Percentiles rank a stretch among this genome's conserved stretches.
Conservation (phyloP, 2,797 vertebrate genomes). For the Anomalospiza imberbis region DNA sequence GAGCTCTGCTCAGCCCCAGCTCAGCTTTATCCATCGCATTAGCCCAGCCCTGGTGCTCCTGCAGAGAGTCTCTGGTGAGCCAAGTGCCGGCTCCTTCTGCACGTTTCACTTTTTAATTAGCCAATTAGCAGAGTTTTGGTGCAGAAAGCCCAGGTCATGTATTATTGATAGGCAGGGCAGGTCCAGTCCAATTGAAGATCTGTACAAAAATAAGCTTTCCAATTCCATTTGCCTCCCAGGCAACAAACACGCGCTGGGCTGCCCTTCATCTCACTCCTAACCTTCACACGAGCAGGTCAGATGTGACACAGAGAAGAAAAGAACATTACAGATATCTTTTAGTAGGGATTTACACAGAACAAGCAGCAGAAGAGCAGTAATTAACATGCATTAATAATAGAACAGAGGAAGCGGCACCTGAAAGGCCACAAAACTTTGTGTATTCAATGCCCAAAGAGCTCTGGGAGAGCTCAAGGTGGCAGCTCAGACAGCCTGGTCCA, state of each 20-base stretch:
- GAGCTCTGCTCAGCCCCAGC: constrained; percentile 32
- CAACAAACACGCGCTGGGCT: background rate
- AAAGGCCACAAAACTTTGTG: background rate
- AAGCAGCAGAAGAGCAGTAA: background rate
- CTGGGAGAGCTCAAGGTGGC: background rate
- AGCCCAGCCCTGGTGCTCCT: constrained; percentile 65
- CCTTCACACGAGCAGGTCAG: background rate
- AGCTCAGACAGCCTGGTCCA: background rate
- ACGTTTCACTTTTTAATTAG: constrained; percentile 94
- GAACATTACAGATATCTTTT: background rate
- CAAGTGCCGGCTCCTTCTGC: constrained; percentile 77
- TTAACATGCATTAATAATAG: background rate
- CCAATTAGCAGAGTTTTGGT: constrained; percentile 88
- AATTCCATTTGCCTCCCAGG: constrained; percentile 73
- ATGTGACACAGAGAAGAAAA: background rate
- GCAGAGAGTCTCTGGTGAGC: constrained; percentile 79
- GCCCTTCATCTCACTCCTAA: background rate
- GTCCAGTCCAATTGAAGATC: constrained; percentile 71
- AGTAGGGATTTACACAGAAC: background rate
- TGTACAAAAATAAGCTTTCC: constrained; percentile 62
- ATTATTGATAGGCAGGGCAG: constrained; percentile 89
- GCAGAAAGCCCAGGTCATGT: constrained; percentile 85
- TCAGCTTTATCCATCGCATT: constrained; percentile 45
- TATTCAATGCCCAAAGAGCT: background rate
- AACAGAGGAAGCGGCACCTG: background rate